These are phyloP conservation scores for Mirounga angustirostris DNA, from an alignment of 2,113 vertebrate species.

Conservation along the genomic window DNA sequence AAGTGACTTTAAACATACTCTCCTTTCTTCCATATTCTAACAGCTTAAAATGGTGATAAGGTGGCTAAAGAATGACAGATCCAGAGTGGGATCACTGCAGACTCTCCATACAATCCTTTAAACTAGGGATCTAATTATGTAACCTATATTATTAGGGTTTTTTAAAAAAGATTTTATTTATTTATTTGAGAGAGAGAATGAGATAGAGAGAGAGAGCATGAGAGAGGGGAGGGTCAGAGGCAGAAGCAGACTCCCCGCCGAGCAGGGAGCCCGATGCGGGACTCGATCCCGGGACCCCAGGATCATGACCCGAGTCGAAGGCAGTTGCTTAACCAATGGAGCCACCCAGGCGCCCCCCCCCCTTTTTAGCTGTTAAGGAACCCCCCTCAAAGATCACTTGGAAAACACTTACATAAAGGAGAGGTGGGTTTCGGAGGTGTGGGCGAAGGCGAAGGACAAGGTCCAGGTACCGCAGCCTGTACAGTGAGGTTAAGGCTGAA, in stretches of 20 bases:
- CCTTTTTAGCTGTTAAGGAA: neutral
- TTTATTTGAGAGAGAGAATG: too few species aligned
- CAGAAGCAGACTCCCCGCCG: too few species aligned
- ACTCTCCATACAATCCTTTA: neutral
- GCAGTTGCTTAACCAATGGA: too few species aligned
- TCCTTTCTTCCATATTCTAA: neutral
- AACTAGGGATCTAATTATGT: neutral
- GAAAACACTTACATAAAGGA: slow-evolving; percentile 80
- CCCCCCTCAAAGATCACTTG: neutral
- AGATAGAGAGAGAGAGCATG: too few species aligned
- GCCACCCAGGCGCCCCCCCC: too few species aligned
- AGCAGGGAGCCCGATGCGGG: too few species aligned
- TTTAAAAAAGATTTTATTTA: too few species aligned
- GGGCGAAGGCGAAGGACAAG: slow-evolving; percentile 89
- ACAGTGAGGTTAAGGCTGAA: slow-evolving; percentile 92
- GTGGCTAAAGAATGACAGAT: neutral
- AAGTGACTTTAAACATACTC: neutral
- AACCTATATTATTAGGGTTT: neutral
- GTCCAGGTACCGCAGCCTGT: slow-evolving; percentile 90
- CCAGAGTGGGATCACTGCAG: neutral
- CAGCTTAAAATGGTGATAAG: neutral
- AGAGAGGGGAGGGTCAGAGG: too few species aligned
- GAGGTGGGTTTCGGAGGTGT: slow-evolving; percentile 77
- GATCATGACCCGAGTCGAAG: too few species aligned
- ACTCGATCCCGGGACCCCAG: too few species aligned